phyloP scores from a whole-genome alignment of 1,140 invertebrate genomes.

The Orchesella cincta region DNA sequence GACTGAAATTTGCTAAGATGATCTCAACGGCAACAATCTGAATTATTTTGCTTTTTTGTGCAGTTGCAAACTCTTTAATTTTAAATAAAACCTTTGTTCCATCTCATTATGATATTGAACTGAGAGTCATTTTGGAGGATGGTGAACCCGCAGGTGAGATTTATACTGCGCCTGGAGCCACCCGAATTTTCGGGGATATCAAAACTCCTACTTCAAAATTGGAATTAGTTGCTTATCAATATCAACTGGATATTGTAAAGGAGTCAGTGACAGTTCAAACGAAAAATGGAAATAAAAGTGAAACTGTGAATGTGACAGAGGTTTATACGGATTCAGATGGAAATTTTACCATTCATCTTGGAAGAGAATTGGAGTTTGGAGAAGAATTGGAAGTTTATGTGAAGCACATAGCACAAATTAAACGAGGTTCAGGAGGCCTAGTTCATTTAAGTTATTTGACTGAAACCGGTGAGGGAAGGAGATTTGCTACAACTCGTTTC shows the following conservation, averaged over 20 bases:
- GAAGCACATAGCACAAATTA: not conserved
- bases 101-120: not conserved
- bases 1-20: no score
- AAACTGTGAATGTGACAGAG: not conserved
- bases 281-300: not conserved
- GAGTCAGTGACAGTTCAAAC: not conserved
- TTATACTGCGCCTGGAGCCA: not conserved
- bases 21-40: no score
- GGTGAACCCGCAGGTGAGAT: not conserved
- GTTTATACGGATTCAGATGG: not conserved
- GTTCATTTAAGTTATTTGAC: not conserved
- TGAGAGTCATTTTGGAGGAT: constrained; percentile 1
- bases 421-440: not conserved
- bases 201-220: not conserved
- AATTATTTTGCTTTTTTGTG: no score
- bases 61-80: no score
- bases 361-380: not conserved
- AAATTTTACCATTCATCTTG: not conserved
- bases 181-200: not conserved
- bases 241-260: not conserved
- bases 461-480: not conserved
- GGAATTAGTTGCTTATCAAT: not conserved
- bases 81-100: constrained; percentile 13
- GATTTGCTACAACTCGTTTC: no score
- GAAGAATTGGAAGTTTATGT: not conserved